Evolutionary conservation across 2,888 invertebrate genomes (phyloP), one percentile per base, ranked within the genome.

Genomic region (Mayetiola destructor): DNA sequence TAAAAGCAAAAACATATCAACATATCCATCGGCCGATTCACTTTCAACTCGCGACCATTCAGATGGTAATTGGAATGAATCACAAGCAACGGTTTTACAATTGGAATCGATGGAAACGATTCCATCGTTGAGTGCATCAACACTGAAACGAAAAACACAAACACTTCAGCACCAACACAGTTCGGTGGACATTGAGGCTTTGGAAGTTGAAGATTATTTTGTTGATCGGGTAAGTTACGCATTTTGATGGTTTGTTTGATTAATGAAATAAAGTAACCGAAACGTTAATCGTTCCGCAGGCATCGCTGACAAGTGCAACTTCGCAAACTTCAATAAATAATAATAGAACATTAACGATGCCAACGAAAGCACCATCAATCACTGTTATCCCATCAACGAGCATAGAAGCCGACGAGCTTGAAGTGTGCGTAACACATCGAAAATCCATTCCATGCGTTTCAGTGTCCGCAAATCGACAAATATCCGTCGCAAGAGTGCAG

Each of bases 51-150:
- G 85, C 66, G 89, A 89, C 69, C 88, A 88, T 69, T 88, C 88
- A 53, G 89, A 90, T 67, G 85, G 87, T 55, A 82, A 87, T 66
- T 89, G 89, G 88, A 90, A 89, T 72, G 89, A 89, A 73, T 89
- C 89, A 12, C 89, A 90, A 73, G 83, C 85, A 9, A 89, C 88
- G 1, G 86, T 89, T 16, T 75, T 88, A 35, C 86, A 84, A 72
- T 80, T 80, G 1, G 87, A 86, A 66, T 81, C 81, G 16, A 80
- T 80, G 40, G 61, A 27, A 27, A 27, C 27, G 4, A n/a, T 48
- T 6, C n/a, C n/a, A n/a, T n/a, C n/a, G n/a, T n/a, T n/a, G n/a
- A n/a, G n/a, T n/a, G n/a, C n/a, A n/a, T n/a, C n/a, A n/a, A n/a
- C n/a, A n/a, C n/a, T n/a, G n/a, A 0, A 85, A 87, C 77, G 88